phyloP scores from a whole-genome alignment of 1,140 invertebrate species.

The Sinella curviseta region DNA sequence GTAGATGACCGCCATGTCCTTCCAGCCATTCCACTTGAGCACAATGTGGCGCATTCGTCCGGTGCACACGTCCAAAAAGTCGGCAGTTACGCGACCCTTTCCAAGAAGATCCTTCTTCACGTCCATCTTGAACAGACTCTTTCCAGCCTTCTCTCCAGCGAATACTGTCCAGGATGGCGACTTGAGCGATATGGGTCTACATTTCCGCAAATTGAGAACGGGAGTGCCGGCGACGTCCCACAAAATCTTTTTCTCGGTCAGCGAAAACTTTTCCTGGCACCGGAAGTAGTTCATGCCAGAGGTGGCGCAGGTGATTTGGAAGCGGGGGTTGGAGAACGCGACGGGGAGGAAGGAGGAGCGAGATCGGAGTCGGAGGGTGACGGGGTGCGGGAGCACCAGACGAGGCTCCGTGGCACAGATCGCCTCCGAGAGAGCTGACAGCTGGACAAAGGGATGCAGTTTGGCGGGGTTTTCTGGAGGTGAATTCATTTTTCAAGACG shows the following conservation, averaged over 20 bases:
- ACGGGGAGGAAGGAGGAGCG: neutral
- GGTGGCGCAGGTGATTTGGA: neutral
- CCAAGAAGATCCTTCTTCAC: neutral
- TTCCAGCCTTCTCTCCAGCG: too few species aligned
- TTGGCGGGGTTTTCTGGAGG: too few species aligned
- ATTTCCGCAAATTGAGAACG: neutral
- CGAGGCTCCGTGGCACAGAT: neutral
- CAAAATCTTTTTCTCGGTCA: neutral
- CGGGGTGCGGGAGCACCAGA: neutral
- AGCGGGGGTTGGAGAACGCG: neutral
- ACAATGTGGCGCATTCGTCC: neutral
- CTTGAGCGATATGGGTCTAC: neutral
- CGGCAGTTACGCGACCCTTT: neutral
- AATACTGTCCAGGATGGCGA: neutral
- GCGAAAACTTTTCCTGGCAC: neutral
- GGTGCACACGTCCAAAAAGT: neutral
- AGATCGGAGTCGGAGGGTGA: neutral
- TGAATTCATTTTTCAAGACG: neutral
- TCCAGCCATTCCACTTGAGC: neutral
- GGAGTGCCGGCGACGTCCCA: neutral
- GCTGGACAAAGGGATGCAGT: neutral
- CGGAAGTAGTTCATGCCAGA: neutral
- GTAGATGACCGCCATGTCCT: neutral
- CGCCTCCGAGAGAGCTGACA: neutral
- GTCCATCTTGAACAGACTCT: neutral